Base-by-base conservation (phyloP, 1,140 invertebrate genomes). In the Neoseiulus cucumeris region DNA sequence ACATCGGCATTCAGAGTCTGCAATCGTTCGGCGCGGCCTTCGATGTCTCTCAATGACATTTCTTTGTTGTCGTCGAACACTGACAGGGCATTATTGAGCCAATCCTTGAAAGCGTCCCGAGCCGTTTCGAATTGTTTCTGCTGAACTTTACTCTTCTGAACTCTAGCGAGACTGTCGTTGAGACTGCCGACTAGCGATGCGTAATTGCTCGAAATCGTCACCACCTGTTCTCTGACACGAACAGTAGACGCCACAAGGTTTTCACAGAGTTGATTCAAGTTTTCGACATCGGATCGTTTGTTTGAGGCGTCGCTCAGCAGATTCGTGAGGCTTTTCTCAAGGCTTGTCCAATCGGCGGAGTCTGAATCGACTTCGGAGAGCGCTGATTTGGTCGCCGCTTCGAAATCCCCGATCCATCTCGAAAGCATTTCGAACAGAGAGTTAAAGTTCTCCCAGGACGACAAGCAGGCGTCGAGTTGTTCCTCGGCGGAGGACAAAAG, bases 61-160 rank as follows among this genome's bases (percentile, higher is more conserved):
- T 86, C 86, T 69, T 83, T 80, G 68, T 87, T 91, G 70, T 87
- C 85, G 72, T 88, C 83, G 5, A 92, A 81, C 2, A 84, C 84
- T 18, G 83, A 82, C 69, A 87, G 83, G 18, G 85, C 84, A 44
- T 83, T 82, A 47, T 83, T 79, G 20, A 91, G 76, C 89, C 89
- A 93, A 39, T 81, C 79, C 67, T 88, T 83, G 69, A 90, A 78
- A 71, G 89, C 85, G 68, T 85, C 82, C 72, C 87, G 89, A 4
- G 86, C 86, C 70, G 87, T 87, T 0, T 87, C 76, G 74, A 91
- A 92, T 72, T 91, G 87, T 0, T 87, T 90, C 67, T 91, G 87
- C 74, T 91, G 88, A 0, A 85, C 85, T 0, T 91, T 74, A 74
- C 87, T 89, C 76, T 91, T 91, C 72, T 92, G 87, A 1, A 89